phyloP scores from a whole-genome alignment of 1,140 invertebrate species.

The Cydia amplana region DNA sequence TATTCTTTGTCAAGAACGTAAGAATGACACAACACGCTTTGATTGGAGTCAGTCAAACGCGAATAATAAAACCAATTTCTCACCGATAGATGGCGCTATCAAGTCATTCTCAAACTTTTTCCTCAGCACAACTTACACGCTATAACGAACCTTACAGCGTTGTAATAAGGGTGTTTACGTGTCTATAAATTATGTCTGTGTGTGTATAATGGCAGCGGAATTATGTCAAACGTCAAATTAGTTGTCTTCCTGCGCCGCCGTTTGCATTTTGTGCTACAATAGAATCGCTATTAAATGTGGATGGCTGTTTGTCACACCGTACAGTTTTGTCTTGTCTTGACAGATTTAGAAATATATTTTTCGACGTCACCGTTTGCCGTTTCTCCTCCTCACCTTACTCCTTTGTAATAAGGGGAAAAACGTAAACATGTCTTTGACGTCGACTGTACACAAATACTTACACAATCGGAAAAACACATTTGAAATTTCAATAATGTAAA shows the following conservation, averaged over 20 bases:
- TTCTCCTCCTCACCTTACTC: too few species aligned
- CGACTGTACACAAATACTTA: too few species aligned
- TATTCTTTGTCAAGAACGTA: too few species aligned
- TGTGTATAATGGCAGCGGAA: slow-evolving; percentile 56
- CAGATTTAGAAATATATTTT: slow-evolving; percentile 7
- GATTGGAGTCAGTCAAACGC: neutral
- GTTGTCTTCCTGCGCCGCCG: slow-evolving; percentile 65
- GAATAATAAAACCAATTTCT: neutral
- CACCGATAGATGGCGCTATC: slow-evolving; percentile 8
- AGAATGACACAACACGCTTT: too few species aligned
- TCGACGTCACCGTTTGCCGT: too few species aligned
- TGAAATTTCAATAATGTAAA: too few species aligned
- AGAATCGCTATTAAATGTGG: slow-evolving; percentile 57
- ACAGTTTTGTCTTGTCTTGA: slow-evolving; percentile 15
- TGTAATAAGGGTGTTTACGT: neutral
- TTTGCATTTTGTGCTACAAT: slow-evolving; percentile 71
- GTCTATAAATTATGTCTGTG: slow-evolving; percentile 30
- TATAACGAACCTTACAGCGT: neutral
- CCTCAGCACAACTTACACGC: neutral
- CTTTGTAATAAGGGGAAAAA: too few species aligned
- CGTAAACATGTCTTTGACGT: too few species aligned
- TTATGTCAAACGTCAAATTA: slow-evolving; percentile 76
- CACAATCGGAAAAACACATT: too few species aligned
- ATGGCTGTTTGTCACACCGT: slow-evolving; percentile 45
- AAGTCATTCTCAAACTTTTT: neutral